Evolutionary conservation across 2,113 vertebrate species (phyloP), one percentile per base, ranked within the genome.

Genomic region (Hippocampus guttulatus): DNA sequence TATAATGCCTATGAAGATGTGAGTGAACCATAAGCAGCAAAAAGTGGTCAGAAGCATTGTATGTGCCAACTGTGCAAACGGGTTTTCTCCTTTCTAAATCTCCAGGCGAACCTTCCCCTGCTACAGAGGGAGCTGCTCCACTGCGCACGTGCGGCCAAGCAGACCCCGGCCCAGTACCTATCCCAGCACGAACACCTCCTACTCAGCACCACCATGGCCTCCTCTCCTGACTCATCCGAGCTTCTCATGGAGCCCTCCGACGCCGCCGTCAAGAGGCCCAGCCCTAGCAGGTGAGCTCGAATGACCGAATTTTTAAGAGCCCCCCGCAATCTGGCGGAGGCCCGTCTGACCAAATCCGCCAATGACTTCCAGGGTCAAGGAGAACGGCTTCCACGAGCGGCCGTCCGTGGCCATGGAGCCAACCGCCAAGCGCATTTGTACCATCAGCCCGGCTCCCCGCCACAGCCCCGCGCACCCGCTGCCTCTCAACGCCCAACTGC

Each of bases 111-210:
- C 85, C 92, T 99, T 6, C 97, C 97, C 0, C 91, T 99, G 86
- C 93, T 99, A 67, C 97, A 99, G 91, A 91, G 97, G 23, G 97
- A 99, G 91, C 85, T 99, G 71, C 91, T 99, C 78, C 96, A 98
- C 87, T 98, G 97, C 1, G 97, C 97, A 33, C 93, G 97, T 0
- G 95, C 96, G 8, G 97, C 97, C 89, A 99, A 99, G 88, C 97
- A 98, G 90, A 98, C 96, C 0, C 97, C 97, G 0, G 98, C 97
- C 41, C 97, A 98, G 88, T 98, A 98, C 91, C 89, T 98, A 85
- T 97, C 97, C 8, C 97, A 98, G 82, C 96, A 99, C 0, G 96
- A 98, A 85, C 96, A 99, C 90, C 93, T 98, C 83, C 93, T 99
- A 82, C 94, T 99, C 60, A 98, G 95, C 91, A 97, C 96, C 54